phyloP scores from a whole-genome alignment of 2,888 invertebrate species.

The Andrena bucephala region DNA sequence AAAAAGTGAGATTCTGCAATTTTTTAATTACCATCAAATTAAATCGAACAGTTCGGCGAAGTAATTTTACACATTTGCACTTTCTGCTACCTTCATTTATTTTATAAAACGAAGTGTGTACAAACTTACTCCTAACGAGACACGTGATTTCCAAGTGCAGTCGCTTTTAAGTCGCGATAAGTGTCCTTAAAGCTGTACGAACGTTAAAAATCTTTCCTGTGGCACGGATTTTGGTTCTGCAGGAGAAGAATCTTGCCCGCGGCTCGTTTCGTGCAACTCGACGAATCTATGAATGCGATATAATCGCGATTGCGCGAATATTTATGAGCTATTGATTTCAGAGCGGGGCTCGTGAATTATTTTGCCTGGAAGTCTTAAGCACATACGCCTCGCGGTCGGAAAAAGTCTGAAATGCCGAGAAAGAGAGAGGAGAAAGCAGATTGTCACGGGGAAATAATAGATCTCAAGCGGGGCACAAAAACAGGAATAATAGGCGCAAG shows the following conservation, averaged over 20 bases:
- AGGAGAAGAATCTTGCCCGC: background rate
- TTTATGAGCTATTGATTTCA: slow-evolving; percentile 48
- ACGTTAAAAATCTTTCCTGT: background rate
- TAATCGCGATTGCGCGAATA: slow-evolving; percentile 21
- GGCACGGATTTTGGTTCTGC: background rate
- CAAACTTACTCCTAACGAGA: too few relatives aligned
- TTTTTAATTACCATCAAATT: background rate
- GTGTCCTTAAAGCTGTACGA: background rate
- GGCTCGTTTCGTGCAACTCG: slow-evolving; percentile 15
- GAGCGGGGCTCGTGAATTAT: slow-evolving; percentile 52
- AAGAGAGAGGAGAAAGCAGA: slow-evolving; percentile 58
- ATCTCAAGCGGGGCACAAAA: slow-evolving; percentile 62
- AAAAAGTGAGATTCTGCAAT: background rate
- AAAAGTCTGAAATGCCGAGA: slow-evolving; percentile 45
- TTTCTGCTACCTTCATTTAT: too few relatives aligned
- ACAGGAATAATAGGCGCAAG: slow-evolving; percentile 72
- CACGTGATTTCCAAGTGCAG: too few relatives aligned
- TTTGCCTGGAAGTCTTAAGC: slow-evolving; percentile 39
- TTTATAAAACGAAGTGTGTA: too few relatives aligned
- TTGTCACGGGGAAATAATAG: slow-evolving; percentile 68
- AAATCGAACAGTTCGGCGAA: too few relatives aligned
- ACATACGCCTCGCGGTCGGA: slow-evolving; percentile 33
- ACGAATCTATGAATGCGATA: slow-evolving; percentile 22
- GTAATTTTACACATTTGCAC: too few relatives aligned
- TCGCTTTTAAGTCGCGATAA: background rate